Percentiles rank a stretch among this genome's conserved stretches.
Evolutionary conservation across 2,888 invertebrate genomes (phyloP).

Genomic region (Nineta flava): DNA sequence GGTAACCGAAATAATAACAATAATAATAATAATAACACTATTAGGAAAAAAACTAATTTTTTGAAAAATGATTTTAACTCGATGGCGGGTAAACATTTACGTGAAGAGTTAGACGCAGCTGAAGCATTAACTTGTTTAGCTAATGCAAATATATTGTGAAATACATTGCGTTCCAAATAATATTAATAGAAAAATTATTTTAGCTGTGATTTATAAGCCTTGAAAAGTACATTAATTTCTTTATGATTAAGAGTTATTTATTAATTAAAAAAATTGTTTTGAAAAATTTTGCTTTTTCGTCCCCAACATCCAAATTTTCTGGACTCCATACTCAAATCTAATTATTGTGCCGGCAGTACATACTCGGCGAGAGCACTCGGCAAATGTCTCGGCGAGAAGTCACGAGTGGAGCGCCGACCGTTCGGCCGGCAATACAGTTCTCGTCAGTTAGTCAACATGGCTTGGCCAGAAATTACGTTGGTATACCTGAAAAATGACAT

Average conservation of each 20-base stretch:
- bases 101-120: constrained; percentile 61
- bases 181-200: not conserved
- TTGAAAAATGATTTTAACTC: constrained; percentile 9
- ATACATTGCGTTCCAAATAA: not conserved
- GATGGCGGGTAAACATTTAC: constrained; percentile 32
- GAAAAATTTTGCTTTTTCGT: too few relatives aligned
- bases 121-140: constrained; percentile 56
- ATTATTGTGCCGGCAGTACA: too few relatives aligned
- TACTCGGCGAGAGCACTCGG: too few relatives aligned
- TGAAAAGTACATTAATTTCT: not conserved
- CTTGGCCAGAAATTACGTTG: too few relatives aligned
- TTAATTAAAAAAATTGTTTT: not conserved
- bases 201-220: constrained; percentile 1
- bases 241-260: not conserved
- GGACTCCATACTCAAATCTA: too few relatives aligned
- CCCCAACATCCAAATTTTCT: too few relatives aligned
- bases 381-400: too few relatives aligned
- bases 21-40: constrained; percentile 16
- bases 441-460: too few relatives aligned
- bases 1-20: constrained; percentile 16
- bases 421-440: too few relatives aligned
- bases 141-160: constrained; percentile 16
- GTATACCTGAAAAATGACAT: too few relatives aligned
- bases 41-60: constrained; percentile 14
- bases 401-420: too few relatives aligned